Base-by-base conservation (phyloP, 2,888 invertebrate genomes). In the Pseudococcus longispinus region DNA sequence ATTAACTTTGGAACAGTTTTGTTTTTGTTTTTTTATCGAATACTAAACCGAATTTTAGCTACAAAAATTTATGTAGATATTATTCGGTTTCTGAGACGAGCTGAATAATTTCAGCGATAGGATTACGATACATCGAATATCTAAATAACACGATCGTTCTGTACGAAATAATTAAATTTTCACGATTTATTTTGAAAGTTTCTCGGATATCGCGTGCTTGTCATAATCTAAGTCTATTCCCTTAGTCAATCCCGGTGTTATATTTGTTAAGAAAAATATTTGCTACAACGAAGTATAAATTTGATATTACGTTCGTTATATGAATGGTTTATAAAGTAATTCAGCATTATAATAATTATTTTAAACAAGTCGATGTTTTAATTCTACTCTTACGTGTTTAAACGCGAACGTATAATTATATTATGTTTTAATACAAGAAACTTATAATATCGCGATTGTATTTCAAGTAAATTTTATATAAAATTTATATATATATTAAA, bases 201-300 rank as follows among this genome's bases (percentile, higher is more conserved):
- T 70, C 42, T 80, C 77, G 77, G 77, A 80, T 80, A 80, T 80
- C 9, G 23, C 42, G 77, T 4, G 42, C 77, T 42, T 80, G 32
- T 74, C 32, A 37, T 80, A 80, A 80, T 80, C 20, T 42, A 42
- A 80, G 77, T 42, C 32, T 80, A 37, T 42, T 37, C 77, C 20
- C 42, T 42, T 42, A 80, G 42, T 80, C 77, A 80, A 20, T 80
- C n/a, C 77, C 23, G 77, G 77, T 80, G 42, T 80, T 60, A 80
- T 80, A 42, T 80, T 80, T 80, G 11, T 80, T 80, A 80, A 80
- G 77, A 20, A 80, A 42, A 80, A 80, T 80, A 74, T 32, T 20
- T 23, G 23, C 23, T 70, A 4, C 74, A 37, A 37, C 74, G 74
- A 74, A 74, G 5, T 74, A 32, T 32, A 18, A 32, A 32, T 74